phyloP scores from a whole-genome alignment of 2,888 invertebrate genomes.

The Drosophila differens region DNA sequence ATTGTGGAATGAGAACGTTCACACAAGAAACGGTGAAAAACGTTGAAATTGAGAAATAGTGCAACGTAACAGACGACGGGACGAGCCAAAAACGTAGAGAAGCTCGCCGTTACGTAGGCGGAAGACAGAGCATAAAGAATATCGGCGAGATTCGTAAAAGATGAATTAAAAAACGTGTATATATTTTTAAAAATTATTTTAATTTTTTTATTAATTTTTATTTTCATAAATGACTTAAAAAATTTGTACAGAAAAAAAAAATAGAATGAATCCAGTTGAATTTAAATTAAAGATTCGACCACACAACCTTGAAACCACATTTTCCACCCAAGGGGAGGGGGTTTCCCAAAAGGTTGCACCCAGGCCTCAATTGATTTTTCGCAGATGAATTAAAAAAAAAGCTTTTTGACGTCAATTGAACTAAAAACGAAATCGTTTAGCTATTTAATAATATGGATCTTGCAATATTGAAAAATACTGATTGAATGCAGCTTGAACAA shows the following conservation, averaged over 20 bases:
- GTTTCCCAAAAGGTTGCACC: neutral
- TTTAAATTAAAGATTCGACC: neutral
- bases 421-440: neutral
- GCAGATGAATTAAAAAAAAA: neutral
- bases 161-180: neutral
- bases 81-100: conserved; percentile 26
- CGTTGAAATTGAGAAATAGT: neutral
- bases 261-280: neutral
- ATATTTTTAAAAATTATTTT: neutral
- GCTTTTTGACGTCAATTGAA: neutral
- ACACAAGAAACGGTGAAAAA: conserved; percentile 24
- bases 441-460: neutral
- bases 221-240: neutral
- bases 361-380: conserved; percentile 6
- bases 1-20: conserved; percentile 22
- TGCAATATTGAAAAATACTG: neutral
- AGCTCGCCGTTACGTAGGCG: conserved; percentile 15
- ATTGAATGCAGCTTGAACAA: neutral
- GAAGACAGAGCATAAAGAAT: conserved; percentile 1
- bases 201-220: neutral
- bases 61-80: conserved; percentile 22
- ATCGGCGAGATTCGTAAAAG: conserved; percentile 9
- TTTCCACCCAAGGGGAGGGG: neutral
- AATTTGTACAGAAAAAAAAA: neutral
- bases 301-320: neutral